Conservation (phyloP, 2,888 invertebrate species). For the Habroteleia sp. region DNA sequence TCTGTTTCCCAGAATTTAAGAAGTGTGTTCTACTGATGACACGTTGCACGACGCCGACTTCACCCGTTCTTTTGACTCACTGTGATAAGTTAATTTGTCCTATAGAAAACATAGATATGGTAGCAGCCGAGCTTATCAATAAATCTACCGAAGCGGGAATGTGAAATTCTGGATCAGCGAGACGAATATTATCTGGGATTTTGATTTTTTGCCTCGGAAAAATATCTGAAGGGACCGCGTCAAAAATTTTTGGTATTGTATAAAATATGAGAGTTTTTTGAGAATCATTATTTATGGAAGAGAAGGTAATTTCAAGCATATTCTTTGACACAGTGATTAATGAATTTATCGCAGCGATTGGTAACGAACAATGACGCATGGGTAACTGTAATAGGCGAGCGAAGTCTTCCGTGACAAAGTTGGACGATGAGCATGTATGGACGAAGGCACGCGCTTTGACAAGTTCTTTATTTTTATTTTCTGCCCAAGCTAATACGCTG, state of each 20-base stretch:
- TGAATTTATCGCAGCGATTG: conserved; percentile 3
- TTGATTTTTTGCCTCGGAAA: conserved; percentile 5
- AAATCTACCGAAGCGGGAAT: conserved; percentile 6
- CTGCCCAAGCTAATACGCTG: not conserved
- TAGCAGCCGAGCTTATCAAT: conserved; percentile 7
- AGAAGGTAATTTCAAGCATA: not conserved
- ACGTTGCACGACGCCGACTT: too few species aligned
- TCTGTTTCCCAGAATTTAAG: not conserved
- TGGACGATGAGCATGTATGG: not conserved
- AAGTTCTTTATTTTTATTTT: not conserved
- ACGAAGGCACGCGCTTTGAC: not conserved
- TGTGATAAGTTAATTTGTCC: conserved; percentile 8
- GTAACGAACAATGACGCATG: conserved; percentile 6
- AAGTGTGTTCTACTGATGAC: too few species aligned
- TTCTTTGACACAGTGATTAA: conserved; percentile 1
- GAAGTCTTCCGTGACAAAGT: not conserved
- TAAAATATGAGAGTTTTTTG: conserved; percentile 1
- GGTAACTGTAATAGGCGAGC: not conserved
- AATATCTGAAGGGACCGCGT: not conserved
- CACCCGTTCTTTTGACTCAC: too few species aligned
- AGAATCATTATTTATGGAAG: not conserved
- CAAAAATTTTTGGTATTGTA: not conserved
- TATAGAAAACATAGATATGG: conserved; percentile 11
- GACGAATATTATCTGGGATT: conserved; percentile 7
- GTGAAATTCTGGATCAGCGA: conserved; percentile 19